These are phyloP conservation scores for Magallana nippona DNA, from an alignment of 2,888 invertebrate genomes.

Conservation along the genomic window DNA sequence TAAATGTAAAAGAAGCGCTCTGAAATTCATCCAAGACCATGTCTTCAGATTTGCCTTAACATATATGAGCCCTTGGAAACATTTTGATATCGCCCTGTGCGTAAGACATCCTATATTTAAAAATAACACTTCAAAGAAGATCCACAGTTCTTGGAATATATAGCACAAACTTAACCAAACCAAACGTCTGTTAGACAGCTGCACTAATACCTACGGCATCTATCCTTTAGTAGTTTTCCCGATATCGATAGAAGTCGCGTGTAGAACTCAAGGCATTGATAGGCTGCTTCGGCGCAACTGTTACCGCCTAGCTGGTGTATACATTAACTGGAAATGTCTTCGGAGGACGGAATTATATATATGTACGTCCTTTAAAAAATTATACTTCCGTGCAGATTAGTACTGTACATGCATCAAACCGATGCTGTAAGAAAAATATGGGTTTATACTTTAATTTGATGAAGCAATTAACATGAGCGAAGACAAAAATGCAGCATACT, in stretches of 20 bases:
- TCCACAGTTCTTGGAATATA: not conserved
- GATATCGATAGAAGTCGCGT: not conserved
- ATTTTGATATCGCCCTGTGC: not conserved
- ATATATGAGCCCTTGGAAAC: not conserved
- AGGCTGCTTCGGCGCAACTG: not conserved
- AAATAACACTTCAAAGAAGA: not conserved
- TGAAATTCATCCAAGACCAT: too few species aligned
- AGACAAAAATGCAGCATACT: too few species aligned
- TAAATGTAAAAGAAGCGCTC: too few species aligned
- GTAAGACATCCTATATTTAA: not conserved
- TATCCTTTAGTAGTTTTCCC: not conserved
- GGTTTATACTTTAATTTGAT: too few species aligned
- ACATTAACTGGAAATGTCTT: too few species aligned
- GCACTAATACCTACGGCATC: not conserved
- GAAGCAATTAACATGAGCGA: too few species aligned
- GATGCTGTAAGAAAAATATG: too few species aligned
- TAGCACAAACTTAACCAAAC: not conserved
- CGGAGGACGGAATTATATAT: too few species aligned
- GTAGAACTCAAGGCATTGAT: conserved; percentile 1
- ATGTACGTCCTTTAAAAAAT: not conserved
- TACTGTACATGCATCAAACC: too few species aligned
- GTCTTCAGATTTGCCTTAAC: not conserved
- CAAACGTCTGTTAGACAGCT: not conserved
- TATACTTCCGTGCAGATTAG: not conserved
- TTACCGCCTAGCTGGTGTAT: conserved; percentile 13